phyloP scores from a whole-genome alignment of 2,797 vertebrate species.

The Gymnothorax javanicus region DNA sequence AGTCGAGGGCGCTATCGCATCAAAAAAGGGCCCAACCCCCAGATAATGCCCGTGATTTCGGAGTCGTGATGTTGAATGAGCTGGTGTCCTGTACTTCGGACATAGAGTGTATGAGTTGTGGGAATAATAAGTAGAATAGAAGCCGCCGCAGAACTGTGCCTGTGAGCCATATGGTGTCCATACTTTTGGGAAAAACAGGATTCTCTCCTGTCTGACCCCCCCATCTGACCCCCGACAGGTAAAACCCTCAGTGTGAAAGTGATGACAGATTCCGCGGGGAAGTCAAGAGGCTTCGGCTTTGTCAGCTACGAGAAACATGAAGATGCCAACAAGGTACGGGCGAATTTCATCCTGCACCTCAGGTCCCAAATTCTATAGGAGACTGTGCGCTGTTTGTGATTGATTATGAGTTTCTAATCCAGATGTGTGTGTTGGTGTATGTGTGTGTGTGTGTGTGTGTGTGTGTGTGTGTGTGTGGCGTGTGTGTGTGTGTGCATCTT shows the following conservation, averaged over 20 bases:
- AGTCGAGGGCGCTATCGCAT: no score
- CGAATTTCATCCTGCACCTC: background rate
- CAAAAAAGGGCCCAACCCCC: no score
- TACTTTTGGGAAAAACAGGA: background rate
- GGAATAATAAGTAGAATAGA: no score
- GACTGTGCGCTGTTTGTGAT: background rate
- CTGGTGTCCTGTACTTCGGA: no score
- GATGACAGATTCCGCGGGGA: slow-evolving; percentile 93
- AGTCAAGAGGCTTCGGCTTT: slow-evolving; percentile 98
- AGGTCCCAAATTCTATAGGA: background rate
- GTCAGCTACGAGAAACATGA: slow-evolving; percentile 98
- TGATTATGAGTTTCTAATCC: background rate
- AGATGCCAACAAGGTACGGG: slow-evolving; percentile 93
- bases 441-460: slow-evolving; percentile 26
- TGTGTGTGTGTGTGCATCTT: background rate
- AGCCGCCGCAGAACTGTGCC: no score
- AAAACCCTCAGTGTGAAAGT: slow-evolving; percentile 98
- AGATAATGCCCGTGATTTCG: no score
- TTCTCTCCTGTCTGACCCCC: background rate
- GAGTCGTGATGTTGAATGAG: no score
- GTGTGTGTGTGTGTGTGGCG: background rate
- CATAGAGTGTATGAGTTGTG: no score
- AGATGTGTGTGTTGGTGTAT: background rate
- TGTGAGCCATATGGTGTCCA: background rate
- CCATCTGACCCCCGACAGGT: slow-evolving; percentile 71